Percentiles rank a stretch among this genome's conserved stretches.
Evolutionary conservation across 1,140 invertebrate species (phyloP).

Genomic region (Cecropterus lyciades): DNA sequence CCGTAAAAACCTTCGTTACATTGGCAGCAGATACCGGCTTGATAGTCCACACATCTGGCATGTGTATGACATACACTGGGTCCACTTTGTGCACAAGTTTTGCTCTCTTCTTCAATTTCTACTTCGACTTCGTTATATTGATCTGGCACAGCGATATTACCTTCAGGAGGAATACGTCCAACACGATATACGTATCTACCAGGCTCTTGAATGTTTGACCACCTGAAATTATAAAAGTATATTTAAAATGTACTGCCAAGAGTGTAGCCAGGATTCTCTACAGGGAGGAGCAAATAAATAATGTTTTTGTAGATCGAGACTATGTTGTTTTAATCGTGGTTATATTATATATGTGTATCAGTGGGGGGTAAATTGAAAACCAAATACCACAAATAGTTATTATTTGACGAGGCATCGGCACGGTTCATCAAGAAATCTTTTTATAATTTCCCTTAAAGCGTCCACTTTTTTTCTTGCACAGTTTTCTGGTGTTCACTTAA

Average conservation of each 20-base stretch:
- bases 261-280: too few species aligned
- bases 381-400: too few species aligned
- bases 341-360: too few species aligned
- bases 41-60: conserved; percentile 92
- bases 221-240: conserved; percentile 84
- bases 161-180: conserved; percentile 86
- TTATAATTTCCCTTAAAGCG: too few species aligned
- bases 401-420: too few species aligned
- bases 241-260: neutral
- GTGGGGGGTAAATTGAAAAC: too few species aligned
- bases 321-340: too few species aligned
- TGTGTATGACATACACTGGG: conserved; percentile 91
- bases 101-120: conserved; percentile 72
- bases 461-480: too few species aligned
- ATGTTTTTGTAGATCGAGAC: too few species aligned
- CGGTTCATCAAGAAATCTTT: too few species aligned
- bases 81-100: conserved; percentile 84
- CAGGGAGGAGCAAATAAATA: too few species aligned
- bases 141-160: conserved; percentile 89
- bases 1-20: conserved; percentile 93
- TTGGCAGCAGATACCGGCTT: conserved; percentile 94
- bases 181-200: conserved; percentile 94
- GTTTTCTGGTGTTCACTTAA: too few species aligned
- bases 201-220: conserved; percentile 92
- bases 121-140: conserved; percentile 76